phyloP scores from a whole-genome alignment of 2,888 invertebrate species.

The Heliconius sara region DNA sequence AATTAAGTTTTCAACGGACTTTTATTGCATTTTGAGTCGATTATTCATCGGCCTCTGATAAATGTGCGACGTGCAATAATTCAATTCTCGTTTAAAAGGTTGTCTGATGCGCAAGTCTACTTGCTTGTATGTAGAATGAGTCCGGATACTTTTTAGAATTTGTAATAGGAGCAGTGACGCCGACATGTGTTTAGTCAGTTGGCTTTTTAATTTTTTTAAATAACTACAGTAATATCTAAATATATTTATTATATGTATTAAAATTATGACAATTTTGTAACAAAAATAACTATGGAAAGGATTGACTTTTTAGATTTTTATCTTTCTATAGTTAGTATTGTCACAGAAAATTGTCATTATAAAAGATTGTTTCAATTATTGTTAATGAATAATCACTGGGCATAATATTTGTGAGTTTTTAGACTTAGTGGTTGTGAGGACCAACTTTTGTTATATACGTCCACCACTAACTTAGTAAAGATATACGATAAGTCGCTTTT shows the following conservation, averaged over 20 bases:
- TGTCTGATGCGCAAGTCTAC: constrained; percentile 62
- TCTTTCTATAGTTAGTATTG: background rate
- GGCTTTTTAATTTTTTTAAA: constrained; percentile 9
- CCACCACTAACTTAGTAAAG: constrained; percentile 49
- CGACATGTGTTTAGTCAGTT: constrained; percentile 14
- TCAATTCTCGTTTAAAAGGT: constrained; percentile 76
- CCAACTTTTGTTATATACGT: constrained; percentile 52
- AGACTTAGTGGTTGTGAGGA: constrained; percentile 68
- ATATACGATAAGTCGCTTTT: constrained; percentile 52
- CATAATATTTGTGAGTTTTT: constrained; percentile 53
- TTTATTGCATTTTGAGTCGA: constrained; percentile 73
- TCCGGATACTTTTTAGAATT: constrained; percentile 23
- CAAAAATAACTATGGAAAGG: background rate
- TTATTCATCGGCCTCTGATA: constrained; percentile 78
- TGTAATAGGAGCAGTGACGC: constrained; percentile 30
- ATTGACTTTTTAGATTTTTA: background rate
- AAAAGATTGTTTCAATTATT: background rate
- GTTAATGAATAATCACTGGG: constrained; percentile 23
- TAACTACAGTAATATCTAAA: background rate
- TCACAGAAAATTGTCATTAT: background rate
- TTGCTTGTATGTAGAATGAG: constrained; percentile 22
- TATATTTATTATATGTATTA: constrained; percentile 13
- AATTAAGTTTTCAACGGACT: constrained; percentile 80
- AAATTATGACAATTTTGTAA: constrained; percentile 21
- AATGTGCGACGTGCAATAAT: constrained; percentile 79